phyloP scores from a whole-genome alignment of 2,888 invertebrate species.

The Cephonodes hylas region DNA sequence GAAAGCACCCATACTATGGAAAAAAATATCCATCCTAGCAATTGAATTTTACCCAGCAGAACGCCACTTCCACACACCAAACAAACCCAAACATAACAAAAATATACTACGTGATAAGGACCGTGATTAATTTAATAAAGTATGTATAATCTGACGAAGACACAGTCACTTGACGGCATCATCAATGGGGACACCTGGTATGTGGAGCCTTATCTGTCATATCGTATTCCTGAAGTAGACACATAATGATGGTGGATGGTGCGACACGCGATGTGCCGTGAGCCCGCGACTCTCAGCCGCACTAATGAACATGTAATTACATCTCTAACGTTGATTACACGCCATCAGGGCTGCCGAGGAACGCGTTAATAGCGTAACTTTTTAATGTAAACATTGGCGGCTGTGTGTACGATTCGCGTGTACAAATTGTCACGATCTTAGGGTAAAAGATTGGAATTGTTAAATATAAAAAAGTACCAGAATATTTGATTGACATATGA shows the following conservation, averaged over 20 bases:
- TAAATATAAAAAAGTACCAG: too few relatives aligned
- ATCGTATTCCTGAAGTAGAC: conserved; percentile 40
- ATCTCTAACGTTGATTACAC: conserved; percentile 53
- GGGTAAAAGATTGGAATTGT: too few relatives aligned
- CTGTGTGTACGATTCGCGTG: not conserved
- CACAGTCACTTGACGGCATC: conserved; percentile 6
- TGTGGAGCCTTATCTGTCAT: conserved; percentile 34
- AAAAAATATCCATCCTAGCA: too few relatives aligned
- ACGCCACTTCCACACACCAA: too few relatives aligned
- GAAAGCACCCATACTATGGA: too few relatives aligned
- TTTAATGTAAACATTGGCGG: not conserved
- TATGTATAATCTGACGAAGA: not conserved
- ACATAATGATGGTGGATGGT: conserved; percentile 56
- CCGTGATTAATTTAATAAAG: not conserved
- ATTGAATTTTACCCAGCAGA: too few relatives aligned
- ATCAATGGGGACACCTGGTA: conserved; percentile 7
- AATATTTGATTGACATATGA: too few relatives aligned
- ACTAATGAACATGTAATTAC: conserved; percentile 75
- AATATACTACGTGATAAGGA: not conserved
- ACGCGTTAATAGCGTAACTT: conserved; percentile 1
- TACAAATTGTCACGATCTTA: too few relatives aligned
- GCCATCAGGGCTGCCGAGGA: conserved; percentile 38
- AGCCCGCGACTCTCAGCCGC: conserved; percentile 65
- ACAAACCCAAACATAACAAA: not conserved
- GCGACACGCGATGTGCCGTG: conserved; percentile 51